phyloP scores from a whole-genome alignment of 2,113 vertebrate species.

The Ochotona princeps region DNA sequence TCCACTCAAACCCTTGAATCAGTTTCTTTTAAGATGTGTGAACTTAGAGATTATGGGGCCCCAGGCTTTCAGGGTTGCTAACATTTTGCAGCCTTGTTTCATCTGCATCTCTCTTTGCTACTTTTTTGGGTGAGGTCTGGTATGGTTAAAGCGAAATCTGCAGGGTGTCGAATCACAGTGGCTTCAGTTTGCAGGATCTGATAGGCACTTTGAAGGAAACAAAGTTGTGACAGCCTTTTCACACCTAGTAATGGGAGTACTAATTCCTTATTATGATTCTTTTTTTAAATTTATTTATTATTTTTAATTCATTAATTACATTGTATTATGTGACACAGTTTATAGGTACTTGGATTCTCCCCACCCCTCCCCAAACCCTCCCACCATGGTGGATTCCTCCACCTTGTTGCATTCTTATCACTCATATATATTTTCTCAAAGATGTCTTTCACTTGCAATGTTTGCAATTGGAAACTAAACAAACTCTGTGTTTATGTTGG shows the following conservation, averaged over 20 bases:
- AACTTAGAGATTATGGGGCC: background rate
- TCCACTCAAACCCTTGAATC: background rate
- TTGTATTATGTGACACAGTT: no score
- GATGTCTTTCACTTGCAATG: conserved; percentile 12
- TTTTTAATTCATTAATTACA: no score
- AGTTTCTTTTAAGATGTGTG: background rate
- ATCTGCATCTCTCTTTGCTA: background rate
- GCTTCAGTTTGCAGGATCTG: background rate
- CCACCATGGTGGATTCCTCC: no score
- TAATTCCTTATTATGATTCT: conserved; percentile 46
- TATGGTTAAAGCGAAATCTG: conserved; percentile 38
- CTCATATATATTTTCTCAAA: conserved; percentile 16
- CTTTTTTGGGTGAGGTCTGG: background rate
- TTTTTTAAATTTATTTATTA: no score
- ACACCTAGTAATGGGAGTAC: background rate
- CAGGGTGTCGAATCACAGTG: background rate
- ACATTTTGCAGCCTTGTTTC: conserved; percentile 13
- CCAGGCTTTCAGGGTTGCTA: background rate
- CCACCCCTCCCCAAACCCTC: no score
- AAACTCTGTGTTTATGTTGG: background rate
- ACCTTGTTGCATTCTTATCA: no score
- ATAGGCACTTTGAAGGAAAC: background rate
- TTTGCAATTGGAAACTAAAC: conserved; percentile 28
- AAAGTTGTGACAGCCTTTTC: background rate
- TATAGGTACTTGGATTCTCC: no score